Evolutionary conservation across 1,140 invertebrate genomes (phyloP), one percentile per base, ranked within the genome.

Genomic region (Heterodera schachtii): DNA sequence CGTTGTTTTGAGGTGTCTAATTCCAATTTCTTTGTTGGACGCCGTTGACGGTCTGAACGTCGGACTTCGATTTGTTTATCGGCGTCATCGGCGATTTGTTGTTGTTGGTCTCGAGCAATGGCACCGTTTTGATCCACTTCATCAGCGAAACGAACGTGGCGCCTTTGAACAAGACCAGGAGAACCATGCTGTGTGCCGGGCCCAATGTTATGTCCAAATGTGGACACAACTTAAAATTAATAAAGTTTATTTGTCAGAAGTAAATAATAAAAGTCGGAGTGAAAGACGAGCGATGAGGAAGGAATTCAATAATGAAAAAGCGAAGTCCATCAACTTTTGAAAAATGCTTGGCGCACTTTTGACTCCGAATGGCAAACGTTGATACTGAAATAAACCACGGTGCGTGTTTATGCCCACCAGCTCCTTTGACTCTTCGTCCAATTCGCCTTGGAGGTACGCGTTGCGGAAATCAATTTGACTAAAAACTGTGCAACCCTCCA

Each of bases 391-490:
- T 8, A 79, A 41, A 11, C 78, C 78, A 19, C 78, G 3, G 64
- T 79, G 78, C 0, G 78, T 79, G 9, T 70, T 85, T 11, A 84
- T 83, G 7, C 46, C 64, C 2, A 60, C 16, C 11, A 84, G 49
- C 52, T 84, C 82, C 79, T 83, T 84, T 6, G 83, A 80, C 1
- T 80, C 80, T 7, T 77, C 80, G 44, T 82, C 73, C 4, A 84
- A 43, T 43, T 85, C 73, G 21, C 85, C 76, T 64, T 85, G 84
- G 6, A 84, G 64, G 70, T 85, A 85, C 1, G 84, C 84, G 31
- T 86, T 82, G 16, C 75, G 41, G 7, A 85, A 60, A 73, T 87
- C 86, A 4, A 87, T 43, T 41, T 81, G 84, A 66, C 64, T 75
- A 84, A 87, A 47, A 64, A 21, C 47, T 73, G 60, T 8, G 76